Percentiles rank a stretch among this genome's conserved stretches.
Conservation (phyloP, 2,113 vertebrate species). For the Psephotus haematonotus region DNA sequence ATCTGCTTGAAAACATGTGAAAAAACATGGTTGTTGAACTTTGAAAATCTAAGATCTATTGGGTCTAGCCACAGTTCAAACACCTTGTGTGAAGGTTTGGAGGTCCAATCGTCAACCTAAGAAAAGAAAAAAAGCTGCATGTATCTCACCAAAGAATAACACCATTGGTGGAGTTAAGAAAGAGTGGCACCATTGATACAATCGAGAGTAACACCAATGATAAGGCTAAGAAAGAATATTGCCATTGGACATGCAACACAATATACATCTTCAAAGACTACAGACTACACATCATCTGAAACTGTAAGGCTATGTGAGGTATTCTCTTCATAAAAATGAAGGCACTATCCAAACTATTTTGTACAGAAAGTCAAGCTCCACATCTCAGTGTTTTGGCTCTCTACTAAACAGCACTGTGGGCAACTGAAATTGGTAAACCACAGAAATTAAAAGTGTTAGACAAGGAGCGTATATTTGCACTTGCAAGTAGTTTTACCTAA, state of each 20-base stretch:
- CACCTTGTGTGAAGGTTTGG: neutral
- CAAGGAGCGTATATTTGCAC: neutral
- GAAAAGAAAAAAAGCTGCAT: neutral
- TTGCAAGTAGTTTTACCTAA: neutral
- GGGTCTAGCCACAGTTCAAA: neutral
- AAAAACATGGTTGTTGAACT: neutral
- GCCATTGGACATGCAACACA: neutral
- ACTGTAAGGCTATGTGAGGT: neutral
- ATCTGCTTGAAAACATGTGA: neutral
- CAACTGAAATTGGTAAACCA: neutral
- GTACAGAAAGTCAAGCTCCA: neutral
- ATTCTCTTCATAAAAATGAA: neutral
- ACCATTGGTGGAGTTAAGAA: neutral
- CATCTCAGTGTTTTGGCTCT: neutral
- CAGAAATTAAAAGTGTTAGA: neutral
- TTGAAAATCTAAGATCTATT: neutral
- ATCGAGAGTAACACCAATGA: neutral
- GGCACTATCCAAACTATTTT: neutral
- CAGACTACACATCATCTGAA: neutral
- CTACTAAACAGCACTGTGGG: neutral
- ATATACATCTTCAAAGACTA: neutral
- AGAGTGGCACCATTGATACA: neutral
- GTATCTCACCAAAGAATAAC: neutral
- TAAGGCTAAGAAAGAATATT: neutral
- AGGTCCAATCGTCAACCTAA: neutral